Evolutionary conservation across 2,113 vertebrate species (phyloP).

Genomic region (Cyphomyrus discorhynchus): DNA sequence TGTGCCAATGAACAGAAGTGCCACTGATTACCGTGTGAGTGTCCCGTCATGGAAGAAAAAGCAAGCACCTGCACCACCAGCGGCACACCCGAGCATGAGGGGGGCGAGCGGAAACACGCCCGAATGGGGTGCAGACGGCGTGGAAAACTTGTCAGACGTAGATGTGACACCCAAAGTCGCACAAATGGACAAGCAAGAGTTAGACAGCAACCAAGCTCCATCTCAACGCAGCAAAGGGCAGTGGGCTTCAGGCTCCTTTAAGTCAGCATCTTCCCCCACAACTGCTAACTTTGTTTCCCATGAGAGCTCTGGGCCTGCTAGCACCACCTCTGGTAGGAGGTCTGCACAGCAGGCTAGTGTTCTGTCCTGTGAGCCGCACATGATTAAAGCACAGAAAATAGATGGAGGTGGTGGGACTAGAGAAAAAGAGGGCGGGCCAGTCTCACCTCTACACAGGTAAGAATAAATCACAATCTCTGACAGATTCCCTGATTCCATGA

Average conservation of each 20-base stretch:
- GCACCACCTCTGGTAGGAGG: conserved; percentile 52
- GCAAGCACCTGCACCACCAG: conserved; percentile 50
- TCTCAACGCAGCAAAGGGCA: not conserved
- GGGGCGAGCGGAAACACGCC: not conserved
- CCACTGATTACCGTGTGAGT: conserved; percentile 10
- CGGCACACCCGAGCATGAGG: not conserved
- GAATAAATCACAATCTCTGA: conserved; percentile 30
- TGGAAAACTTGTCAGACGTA: not conserved
- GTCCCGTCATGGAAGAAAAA: conserved; percentile 38
- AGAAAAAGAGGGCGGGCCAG: conserved; percentile 44
- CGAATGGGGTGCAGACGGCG: not conserved
- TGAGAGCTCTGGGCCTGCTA: conserved; percentile 38
- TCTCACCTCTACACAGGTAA: conserved; percentile 71
- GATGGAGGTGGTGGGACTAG: conserved; percentile 29
- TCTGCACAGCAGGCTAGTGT: conserved; percentile 64
- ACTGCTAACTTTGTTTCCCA: not conserved
- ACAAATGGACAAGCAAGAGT: not conserved
- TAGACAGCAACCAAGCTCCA: not conserved
- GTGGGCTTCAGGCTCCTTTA: not conserved
- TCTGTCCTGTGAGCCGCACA: conserved; percentile 65
- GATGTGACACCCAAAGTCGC: not conserved
- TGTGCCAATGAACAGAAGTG: not conserved
- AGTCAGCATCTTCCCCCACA: not conserved
- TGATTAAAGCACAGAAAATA: conserved; percentile 37
- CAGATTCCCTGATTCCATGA: not conserved